A percentile compares a stretch with the other conserved stretches of the same genome.
phyloP scores from a whole-genome alignment of 2,797 vertebrate genomes.

The Phoeniculus purpureus region DNA sequence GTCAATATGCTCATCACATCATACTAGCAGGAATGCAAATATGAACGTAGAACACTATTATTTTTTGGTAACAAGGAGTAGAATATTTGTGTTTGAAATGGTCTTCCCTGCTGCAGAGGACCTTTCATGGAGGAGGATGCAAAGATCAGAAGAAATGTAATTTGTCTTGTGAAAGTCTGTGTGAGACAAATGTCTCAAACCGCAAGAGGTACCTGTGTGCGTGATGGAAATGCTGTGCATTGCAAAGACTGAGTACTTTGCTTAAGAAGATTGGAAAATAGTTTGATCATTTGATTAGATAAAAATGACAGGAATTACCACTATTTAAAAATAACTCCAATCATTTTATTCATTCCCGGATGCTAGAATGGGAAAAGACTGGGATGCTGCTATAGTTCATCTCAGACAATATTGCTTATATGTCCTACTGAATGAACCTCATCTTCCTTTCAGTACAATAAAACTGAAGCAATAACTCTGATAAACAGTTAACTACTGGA shows the following conservation, averaged over 20 bases:
- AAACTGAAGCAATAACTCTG: not conserved
- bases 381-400: not conserved
- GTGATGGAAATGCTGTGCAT: not conserved
- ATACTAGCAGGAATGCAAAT: not conserved
- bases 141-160: not conserved
- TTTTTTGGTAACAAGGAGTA: not conserved
- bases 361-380: not conserved
- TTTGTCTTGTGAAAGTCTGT: not conserved
- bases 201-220: not conserved
- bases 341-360: not conserved
- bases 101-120: not conserved
- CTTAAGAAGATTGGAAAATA: not conserved
- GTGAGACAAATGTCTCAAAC: not conserved
- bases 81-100: not conserved
- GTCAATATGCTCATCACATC: not conserved
- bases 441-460: not conserved
- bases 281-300: not conserved
- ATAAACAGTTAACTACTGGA: not conserved
- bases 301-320: not conserved
- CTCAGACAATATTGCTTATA: not conserved
- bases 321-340: not conserved
- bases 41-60: not conserved
- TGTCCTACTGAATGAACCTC: not conserved
- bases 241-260: fast-evolving
- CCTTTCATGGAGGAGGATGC: not conserved